These are phyloP conservation scores for Ibycter americanus DNA, from an alignment of 2,797 vertebrate genomes.

Conservation along the genomic window DNA sequence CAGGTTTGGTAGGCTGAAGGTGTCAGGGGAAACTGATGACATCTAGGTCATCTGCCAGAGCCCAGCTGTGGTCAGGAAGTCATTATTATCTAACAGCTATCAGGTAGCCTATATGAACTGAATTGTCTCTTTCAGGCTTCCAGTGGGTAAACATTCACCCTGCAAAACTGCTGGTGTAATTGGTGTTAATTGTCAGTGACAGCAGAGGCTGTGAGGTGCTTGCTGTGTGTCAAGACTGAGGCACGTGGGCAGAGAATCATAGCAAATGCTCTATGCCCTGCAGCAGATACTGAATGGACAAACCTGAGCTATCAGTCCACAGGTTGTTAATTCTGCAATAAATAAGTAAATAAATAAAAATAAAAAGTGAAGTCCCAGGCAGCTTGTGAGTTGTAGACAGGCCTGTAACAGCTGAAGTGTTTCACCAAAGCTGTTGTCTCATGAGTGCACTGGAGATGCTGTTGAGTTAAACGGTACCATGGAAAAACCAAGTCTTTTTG, in stretches of 20 bases:
- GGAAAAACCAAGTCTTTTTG: not conserved
- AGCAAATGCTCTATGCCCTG: not conserved
- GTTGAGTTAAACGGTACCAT: not conserved
- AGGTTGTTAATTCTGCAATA: not conserved
- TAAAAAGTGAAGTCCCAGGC: not conserved
- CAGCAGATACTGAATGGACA: not conserved
- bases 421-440: not conserved
- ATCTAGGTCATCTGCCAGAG: not conserved
- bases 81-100: not conserved
- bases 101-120: not conserved
- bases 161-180: not conserved
- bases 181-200: constrained; percentile 5
- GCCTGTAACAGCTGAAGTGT: not conserved
- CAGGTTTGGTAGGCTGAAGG: not conserved
- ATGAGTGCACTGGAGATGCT: not conserved
- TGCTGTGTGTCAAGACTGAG: not conserved
- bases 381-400: not conserved
- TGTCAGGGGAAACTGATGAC: not conserved
- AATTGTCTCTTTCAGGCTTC: not conserved
- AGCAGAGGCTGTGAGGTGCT: not conserved
- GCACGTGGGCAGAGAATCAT: not conserved
- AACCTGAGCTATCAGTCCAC: not conserved
- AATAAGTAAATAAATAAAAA: not conserved
- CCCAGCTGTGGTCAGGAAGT: constrained; percentile 22
- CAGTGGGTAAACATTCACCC: not conserved